phyloP scores from a whole-genome alignment of 2,113 vertebrate species.

The Ailuropoda melanoleuca region DNA sequence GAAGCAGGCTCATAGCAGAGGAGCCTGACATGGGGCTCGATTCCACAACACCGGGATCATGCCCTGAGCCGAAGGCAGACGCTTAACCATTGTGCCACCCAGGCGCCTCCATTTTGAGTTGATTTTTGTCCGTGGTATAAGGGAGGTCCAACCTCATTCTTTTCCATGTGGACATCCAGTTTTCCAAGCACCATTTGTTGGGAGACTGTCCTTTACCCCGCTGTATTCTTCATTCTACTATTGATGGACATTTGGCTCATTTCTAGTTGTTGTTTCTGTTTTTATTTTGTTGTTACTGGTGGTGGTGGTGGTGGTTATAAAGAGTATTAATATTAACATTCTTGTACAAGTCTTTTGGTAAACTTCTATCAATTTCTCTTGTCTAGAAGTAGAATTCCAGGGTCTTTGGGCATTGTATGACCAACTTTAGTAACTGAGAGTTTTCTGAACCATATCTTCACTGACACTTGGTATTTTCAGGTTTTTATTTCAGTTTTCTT shows the following conservation, averaged over 20 bases:
- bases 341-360: not conserved
- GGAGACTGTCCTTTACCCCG: not conserved
- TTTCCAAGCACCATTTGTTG: not conserved
- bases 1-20: too few species aligned
- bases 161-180: not conserved
- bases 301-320: not conserved
- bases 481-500: not conserved
- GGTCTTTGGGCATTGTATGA: not conserved
- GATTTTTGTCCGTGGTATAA: not conserved
- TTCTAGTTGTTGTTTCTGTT: not conserved
- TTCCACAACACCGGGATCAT: too few species aligned
- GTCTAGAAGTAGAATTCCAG: not conserved
- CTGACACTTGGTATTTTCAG: not conserved
- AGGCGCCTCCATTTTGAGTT: too few species aligned
- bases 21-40: too few species aligned
- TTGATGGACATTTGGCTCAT: not conserved
- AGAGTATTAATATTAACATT: not conserved
- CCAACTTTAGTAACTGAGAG: not conserved
- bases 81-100: too few species aligned
- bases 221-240: not conserved
- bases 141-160: not conserved
- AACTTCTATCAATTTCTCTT: not conserved
- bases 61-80: too few species aligned
- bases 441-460: not conserved
- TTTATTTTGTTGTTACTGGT: not conserved